Evolutionary conservation across 2,113 vertebrate species (phyloP).

Genomic region (Odocoileus virginianus): DNA sequence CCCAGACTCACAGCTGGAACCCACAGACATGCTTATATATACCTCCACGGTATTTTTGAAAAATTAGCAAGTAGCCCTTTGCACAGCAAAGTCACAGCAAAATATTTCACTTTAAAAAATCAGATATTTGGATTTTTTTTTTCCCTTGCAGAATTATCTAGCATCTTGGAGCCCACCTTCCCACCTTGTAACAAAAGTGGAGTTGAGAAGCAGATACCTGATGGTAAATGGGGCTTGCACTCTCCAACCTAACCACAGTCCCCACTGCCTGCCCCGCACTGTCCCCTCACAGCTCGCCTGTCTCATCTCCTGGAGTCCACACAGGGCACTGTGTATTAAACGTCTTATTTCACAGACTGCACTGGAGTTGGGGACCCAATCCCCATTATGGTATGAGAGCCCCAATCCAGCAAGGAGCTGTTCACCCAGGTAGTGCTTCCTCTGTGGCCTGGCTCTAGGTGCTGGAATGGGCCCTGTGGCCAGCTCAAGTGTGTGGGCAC

Average conservation of each 20-base stretch:
- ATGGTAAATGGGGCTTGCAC: background rate
- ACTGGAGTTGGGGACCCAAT: background rate
- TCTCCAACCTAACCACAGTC: background rate
- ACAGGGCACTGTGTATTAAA: background rate
- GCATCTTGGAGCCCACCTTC: background rate
- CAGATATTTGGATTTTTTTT: background rate
- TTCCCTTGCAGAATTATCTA: background rate
- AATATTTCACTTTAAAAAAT: background rate
- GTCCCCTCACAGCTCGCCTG: background rate
- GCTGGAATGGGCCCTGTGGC: too few relatives aligned
- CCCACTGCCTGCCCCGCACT: too few relatives aligned
- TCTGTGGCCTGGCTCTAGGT: too few relatives aligned
- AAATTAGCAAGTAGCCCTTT: background rate
- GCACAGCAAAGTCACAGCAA: background rate
- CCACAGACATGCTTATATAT: background rate
- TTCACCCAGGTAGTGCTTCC: background rate
- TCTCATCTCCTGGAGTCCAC: background rate
- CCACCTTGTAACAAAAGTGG: background rate
- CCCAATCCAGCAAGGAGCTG: background rate
- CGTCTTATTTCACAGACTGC: background rate
- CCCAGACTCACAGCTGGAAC: background rate
- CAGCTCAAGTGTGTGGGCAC: accelerated
- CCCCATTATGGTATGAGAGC: background rate
- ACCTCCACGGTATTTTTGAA: background rate
- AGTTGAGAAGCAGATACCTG: background rate